Conservation (phyloP, 1,140 invertebrate genomes). For the Drosophila bocki region DNA sequence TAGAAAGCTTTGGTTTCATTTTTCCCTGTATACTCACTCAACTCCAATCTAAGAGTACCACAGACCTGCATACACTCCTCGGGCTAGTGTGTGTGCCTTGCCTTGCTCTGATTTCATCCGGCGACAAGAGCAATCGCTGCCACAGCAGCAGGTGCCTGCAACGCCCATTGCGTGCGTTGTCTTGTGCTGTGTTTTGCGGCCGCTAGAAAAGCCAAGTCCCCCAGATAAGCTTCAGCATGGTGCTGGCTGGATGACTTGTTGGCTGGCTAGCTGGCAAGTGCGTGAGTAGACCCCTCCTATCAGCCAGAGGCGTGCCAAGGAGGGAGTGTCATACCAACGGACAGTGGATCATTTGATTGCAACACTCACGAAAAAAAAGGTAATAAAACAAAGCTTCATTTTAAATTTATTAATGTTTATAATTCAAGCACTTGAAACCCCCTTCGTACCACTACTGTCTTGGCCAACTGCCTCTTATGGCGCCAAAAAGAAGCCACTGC, state of each 20-base stretch:
- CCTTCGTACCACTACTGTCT: not conserved
- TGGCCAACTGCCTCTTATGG: conserved; percentile 19
- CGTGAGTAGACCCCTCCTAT: conserved; percentile 39
- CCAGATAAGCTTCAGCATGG: conserved; percentile 60
- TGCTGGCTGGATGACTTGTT: conserved; percentile 19
- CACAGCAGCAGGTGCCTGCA: conserved; percentile 69
- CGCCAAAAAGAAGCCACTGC: conserved; percentile 48
- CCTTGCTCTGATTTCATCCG: conserved; percentile 76
- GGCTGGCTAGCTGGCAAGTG: conserved; percentile 36
- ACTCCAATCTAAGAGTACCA: conserved; percentile 4
- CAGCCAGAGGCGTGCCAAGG: conserved; percentile 23
- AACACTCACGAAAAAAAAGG: conserved; percentile 8
- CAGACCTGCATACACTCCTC: conserved; percentile 7
- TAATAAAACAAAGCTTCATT: too few relatives aligned
- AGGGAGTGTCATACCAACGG: not conserved
- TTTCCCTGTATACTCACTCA: not conserved
- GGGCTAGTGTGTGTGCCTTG: conserved; percentile 30
- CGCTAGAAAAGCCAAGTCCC: conserved; percentile 58
- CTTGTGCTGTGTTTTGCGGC: conserved; percentile 42
- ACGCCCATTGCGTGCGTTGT: conserved; percentile 75
- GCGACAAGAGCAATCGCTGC: conserved; percentile 57
- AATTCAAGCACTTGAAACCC: not conserved
- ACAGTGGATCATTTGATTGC: conserved; percentile 12
- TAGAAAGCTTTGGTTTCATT: not conserved
- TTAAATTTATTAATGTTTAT: too few relatives aligned